These are phyloP conservation scores for Machimus atricapillus DNA, from an alignment of 2,888 invertebrate genomes.

Conservation along the genomic window DNA sequence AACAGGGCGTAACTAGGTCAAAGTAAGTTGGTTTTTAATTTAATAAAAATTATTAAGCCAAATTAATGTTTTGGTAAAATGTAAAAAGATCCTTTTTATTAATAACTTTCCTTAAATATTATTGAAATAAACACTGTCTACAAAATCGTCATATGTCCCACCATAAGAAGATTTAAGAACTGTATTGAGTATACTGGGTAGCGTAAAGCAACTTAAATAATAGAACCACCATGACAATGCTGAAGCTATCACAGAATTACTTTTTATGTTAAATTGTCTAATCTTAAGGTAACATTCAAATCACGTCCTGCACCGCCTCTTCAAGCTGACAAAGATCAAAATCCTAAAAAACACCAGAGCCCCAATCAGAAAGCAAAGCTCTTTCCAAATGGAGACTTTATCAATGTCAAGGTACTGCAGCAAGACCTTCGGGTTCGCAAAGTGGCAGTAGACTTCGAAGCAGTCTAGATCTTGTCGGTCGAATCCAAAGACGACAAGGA, in stretches of 20 bases:
- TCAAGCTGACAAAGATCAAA: constrained; percentile 67
- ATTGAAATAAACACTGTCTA: background rate
- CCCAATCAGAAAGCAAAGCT: constrained; percentile 65
- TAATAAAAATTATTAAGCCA: background rate
- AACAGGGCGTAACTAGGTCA: constrained; percentile 62
- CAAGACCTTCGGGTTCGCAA: constrained; percentile 70
- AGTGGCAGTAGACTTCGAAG: constrained; percentile 70
- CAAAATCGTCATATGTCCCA: background rate
- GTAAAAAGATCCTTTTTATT: background rate
- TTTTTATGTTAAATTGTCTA: background rate
- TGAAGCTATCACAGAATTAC: constrained; percentile 7
- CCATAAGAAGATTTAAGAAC: background rate
- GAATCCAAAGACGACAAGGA: constrained; percentile 71
- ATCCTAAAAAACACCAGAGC: constrained; percentile 68
- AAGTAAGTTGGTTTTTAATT: constrained; percentile 46
- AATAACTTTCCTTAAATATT: background rate
- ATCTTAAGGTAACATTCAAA: background rate
- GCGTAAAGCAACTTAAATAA: background rate
- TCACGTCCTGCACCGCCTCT: constrained; percentile 63
- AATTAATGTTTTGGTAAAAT: background rate
- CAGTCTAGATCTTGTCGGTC: constrained; percentile 67
- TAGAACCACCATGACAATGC: background rate
- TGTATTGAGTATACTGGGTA: background rate
- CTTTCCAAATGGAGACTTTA: constrained; percentile 66
- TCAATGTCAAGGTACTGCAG: constrained; percentile 69